Evolutionary conservation across 1,140 invertebrate genomes (phyloP), one percentile per base, ranked within the genome.

Genomic region (Saxidomus purpurata): DNA sequence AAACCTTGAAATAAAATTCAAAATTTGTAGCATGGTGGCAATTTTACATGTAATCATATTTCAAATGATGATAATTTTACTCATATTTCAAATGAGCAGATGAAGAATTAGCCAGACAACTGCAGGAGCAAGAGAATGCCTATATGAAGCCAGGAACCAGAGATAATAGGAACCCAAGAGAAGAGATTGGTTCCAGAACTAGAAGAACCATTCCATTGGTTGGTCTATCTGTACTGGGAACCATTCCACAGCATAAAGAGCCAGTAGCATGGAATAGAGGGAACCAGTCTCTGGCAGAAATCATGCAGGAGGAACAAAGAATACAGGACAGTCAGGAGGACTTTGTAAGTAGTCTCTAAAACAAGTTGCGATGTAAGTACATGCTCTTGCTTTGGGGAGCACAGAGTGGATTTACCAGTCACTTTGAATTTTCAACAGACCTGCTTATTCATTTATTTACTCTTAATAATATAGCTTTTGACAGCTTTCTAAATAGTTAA

Each of bases 251-350:
- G 34, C 36, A 40, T 25, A 34, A 25, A 38, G 38, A 77, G 52
- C 74, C 74, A 49, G 74, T 52, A 52, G 74, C 43, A 9, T 77
- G 74, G 74, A 52, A 52, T 49, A 31, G 22, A 74, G 94, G 19
- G 93, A 93, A 69, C 89, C 40, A 74, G 79, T 93, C 90, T 28
- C 83, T 94, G 36, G 74, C 84, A 52, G 97, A 98, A 91, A 97
- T 98, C 31, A 97, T 98, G 96, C 97, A 98, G 63, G 97, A 97
- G 96, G 97, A 98, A 94, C 95, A 97, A 84, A 97, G 97, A 0
- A 93, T 97, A 52, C 89, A 95, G 69, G 52, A 89, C 36, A 90
- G 85, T 17, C 93, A 93, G 80, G 83, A 93, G 47, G 92, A 95
- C 71, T 90, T 92, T 61, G 93, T 95, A 91, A 91, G 90, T 92